phyloP scores from a whole-genome alignment of 2,113 vertebrate species.

The Podarcis muralis region DNA sequence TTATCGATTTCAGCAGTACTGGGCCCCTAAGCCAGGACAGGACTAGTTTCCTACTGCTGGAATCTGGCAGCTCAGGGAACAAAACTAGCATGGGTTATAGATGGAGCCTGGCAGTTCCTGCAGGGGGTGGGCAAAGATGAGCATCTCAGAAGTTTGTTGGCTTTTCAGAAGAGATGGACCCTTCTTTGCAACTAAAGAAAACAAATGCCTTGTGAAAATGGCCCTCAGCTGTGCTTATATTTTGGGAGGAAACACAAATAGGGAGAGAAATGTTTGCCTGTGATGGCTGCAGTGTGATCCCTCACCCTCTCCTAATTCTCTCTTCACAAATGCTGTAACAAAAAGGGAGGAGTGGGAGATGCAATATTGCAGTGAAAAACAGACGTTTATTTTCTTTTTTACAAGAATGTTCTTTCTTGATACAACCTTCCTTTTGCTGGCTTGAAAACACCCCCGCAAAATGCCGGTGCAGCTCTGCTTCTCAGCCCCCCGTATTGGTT shows the following conservation, averaged over 20 bases:
- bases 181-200: background rate
- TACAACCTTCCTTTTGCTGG: no score
- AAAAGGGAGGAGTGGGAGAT: no score
- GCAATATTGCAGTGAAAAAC: no score
- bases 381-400: no score
- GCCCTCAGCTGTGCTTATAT: background rate
- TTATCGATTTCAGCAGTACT: background rate
- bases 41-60: background rate
- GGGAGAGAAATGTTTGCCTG: no score
- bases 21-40: background rate
- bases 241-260: background rate
- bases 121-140: background rate
- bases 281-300: no score
- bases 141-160: background rate
- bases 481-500: no score
- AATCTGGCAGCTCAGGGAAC: background rate
- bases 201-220: background rate
- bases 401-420: no score
- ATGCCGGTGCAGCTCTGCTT: no score
- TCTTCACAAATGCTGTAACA: no score
- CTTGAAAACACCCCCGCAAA: no score
- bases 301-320: no score
- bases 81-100: background rate
- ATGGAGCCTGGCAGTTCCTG: background rate
- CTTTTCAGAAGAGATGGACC: background rate